phyloP scores from a whole-genome alignment of 2,113 vertebrate species.

The Labrus mixtus region DNA sequence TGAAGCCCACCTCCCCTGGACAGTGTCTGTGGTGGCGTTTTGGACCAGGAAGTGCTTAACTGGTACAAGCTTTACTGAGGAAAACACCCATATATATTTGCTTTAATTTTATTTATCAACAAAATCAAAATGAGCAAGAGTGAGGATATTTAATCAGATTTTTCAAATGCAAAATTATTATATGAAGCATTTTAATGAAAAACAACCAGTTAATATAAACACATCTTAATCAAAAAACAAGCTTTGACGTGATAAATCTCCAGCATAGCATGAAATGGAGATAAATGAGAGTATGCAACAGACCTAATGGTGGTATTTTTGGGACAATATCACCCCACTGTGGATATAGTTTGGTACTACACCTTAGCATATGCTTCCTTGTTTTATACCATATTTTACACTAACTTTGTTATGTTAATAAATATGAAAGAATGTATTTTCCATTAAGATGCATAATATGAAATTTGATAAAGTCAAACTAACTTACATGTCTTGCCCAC shows the following conservation, averaged over 20 bases:
- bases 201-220: not conserved
- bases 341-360: slow-evolving; percentile 52
- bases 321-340: slow-evolving; percentile 50
- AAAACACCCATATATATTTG: slow-evolving; percentile 17
- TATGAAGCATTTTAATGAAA: not conserved
- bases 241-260: not conserved
- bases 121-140: not conserved
- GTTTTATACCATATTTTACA: not conserved
- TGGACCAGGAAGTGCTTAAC: slow-evolving; percentile 86
- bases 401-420: no score
- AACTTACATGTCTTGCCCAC: slow-evolving; percentile 88
- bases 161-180: not conserved
- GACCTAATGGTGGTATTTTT: not conserved
- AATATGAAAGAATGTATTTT: no score
- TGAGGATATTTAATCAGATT: not conserved
- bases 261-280: not conserved
- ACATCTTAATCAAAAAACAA: not conserved
- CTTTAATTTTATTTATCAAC: not conserved
- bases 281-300: not conserved
- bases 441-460: no score
- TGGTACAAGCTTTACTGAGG: slow-evolving; percentile 87
- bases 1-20: slow-evolving; percentile 87
- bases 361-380: not conserved
- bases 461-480: not conserved
- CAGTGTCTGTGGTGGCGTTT: slow-evolving; percentile 88